Evolutionary conservation across 2,888 invertebrate genomes (phyloP).

Genomic region (Leptinotarsa tumamoca): DNA sequence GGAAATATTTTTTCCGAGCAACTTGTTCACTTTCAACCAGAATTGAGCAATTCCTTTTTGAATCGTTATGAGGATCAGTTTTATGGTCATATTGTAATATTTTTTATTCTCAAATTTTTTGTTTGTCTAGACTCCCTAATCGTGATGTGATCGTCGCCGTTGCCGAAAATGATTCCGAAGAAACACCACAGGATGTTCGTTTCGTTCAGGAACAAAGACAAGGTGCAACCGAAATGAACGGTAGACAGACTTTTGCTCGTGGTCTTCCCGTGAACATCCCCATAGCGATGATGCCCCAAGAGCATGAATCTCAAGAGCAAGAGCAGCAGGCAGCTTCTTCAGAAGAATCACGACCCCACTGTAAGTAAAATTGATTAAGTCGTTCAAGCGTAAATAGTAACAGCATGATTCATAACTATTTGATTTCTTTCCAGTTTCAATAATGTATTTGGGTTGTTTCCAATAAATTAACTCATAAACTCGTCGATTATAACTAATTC

Average conservation of each 20-base stretch:
- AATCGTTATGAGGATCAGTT: too few species aligned
- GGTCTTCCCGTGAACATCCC: constrained; percentile 64
- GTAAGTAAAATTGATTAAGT: constrained; percentile 69
- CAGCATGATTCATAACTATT: background rate
- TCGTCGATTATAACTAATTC: too few species aligned
- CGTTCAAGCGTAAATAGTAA: background rate
- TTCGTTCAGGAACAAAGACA: constrained; percentile 62
- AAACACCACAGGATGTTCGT: constrained; percentile 50
- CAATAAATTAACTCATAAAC: too few species aligned
- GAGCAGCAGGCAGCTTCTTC: constrained; percentile 64
- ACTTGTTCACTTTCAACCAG: too few species aligned
- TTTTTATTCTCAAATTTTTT: background rate
- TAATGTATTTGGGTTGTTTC: too few species aligned
- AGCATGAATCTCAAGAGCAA: constrained; percentile 56
- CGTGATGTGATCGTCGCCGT: constrained; percentile 64
- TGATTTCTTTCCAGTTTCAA: background rate
- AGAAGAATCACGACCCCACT: constrained; percentile 79
- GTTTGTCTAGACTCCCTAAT: constrained; percentile 56
- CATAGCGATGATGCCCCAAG: constrained; percentile 67
- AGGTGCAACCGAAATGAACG: constrained; percentile 62
- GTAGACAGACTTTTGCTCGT: constrained; percentile 63
- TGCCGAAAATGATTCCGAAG: constrained; percentile 54
- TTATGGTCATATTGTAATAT: background rate
- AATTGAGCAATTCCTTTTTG: too few species aligned
- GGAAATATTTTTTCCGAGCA: too few species aligned